phyloP scores from a whole-genome alignment of 2,113 vertebrate species.

The Oncorhynchus gorbuscha region DNA sequence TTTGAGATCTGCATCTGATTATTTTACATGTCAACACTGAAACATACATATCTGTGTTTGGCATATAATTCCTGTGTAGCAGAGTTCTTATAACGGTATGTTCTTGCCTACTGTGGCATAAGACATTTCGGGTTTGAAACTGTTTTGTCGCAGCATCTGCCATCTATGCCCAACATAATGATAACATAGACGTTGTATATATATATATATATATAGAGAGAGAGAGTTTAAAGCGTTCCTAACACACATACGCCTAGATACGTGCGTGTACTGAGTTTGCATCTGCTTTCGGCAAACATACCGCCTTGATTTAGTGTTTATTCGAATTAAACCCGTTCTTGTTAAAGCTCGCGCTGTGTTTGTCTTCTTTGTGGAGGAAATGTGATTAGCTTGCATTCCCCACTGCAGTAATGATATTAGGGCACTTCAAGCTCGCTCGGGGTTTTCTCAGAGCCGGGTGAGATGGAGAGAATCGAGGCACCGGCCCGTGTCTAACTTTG shows the following conservation, averaged over 20 bases:
- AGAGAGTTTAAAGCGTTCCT: background rate
- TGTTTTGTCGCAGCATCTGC: background rate
- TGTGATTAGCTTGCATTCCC: conserved; percentile 42
- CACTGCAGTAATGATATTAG: conserved; percentile 54
- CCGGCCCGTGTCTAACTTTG: conserved; percentile 50
- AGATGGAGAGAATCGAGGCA: conserved; percentile 24
- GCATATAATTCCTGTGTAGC: too few relatives aligned
- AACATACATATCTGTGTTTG: too few relatives aligned
- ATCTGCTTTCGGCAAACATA: conserved; percentile 12
- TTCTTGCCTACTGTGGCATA: too few relatives aligned
- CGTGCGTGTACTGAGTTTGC: conserved; percentile 17
- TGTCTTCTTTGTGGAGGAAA: conserved; percentile 48
- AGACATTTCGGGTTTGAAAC: too few relatives aligned
- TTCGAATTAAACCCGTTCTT: conserved; percentile 33
- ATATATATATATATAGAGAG: background rate
- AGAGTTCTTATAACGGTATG: too few relatives aligned
- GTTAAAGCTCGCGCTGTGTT: conserved; percentile 30
- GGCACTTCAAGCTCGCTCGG: conserved; percentile 23
- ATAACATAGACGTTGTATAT: background rate
- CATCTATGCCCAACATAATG: background rate
- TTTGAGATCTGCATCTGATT: too few relatives aligned
- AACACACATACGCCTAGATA: background rate
- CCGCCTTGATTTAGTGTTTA: background rate
- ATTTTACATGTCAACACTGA: too few relatives aligned
- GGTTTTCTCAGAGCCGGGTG: background rate